Percentiles rank a stretch among this genome's conserved stretches.
These are phyloP conservation scores for Mohoua ochrocephala DNA, from an alignment of 2,113 vertebrate species.

Conservation along the genomic window DNA sequence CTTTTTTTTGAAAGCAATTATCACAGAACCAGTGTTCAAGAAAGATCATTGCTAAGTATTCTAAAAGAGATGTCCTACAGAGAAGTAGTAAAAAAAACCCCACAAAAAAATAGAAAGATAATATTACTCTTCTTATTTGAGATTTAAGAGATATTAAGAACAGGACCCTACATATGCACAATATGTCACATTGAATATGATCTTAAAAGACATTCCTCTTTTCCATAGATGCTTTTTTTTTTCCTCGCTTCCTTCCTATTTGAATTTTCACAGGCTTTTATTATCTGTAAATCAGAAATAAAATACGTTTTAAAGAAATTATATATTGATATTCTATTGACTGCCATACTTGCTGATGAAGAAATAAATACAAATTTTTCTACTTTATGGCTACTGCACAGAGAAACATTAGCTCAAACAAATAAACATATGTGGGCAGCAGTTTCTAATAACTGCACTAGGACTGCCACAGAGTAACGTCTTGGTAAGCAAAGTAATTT, in stretches of 20 bases:
- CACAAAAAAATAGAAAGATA: no score
- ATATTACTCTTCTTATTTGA: neutral
- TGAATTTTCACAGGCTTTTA: neutral
- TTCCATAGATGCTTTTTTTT: neutral
- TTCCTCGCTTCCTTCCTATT: neutral
- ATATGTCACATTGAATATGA: neutral
- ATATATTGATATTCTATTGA: neutral
- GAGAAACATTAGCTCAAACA: neutral
- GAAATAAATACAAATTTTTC: neutral
- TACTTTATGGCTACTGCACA: neutral
- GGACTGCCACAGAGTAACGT: neutral
- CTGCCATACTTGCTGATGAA: neutral
- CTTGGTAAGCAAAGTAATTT: neutral
- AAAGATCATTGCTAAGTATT: neutral
- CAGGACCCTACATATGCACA: neutral
- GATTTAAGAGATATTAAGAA: neutral
- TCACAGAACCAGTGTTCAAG: neutral
- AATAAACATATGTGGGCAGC: neutral
- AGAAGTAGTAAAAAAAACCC: neutral
- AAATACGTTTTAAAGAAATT: neutral
- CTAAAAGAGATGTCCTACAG: neutral
- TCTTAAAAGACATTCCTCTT: neutral
- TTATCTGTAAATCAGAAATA: neutral
- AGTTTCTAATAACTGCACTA: neutral
- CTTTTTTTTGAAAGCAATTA: neutral